Evolutionary conservation across 2,113 vertebrate genomes (phyloP).

Genomic region (Cranoglanis bouderius): DNA sequence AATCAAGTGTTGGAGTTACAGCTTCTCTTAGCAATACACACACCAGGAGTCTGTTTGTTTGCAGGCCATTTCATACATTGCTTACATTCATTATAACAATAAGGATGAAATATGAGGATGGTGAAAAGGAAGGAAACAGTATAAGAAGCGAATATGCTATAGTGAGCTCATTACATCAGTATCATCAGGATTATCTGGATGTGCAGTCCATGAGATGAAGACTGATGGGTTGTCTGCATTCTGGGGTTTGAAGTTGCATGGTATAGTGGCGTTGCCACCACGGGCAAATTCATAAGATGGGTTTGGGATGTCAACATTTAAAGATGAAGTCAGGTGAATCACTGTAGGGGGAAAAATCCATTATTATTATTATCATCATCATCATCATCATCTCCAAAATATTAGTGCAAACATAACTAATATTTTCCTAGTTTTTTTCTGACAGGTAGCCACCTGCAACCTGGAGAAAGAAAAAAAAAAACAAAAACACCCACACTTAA

Average conservation of each 20-base stretch:
- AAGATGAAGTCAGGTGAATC: slow-evolving; percentile 25
- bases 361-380: not conserved
- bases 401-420: not conserved
- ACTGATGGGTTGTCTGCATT: fast-evolving
- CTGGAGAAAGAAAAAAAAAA: no score
- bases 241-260: slow-evolving; percentile 53
- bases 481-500: no score
- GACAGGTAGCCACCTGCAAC: not conserved
- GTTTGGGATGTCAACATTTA: slow-evolving; percentile 37
- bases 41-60: not conserved
- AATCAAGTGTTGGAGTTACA: not conserved
- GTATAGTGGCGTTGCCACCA: slow-evolving; percentile 63
- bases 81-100: not conserved
- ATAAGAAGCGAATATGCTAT: not conserved
- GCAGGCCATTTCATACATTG: not conserved
- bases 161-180: slow-evolving; percentile 48
- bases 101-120: not conserved
- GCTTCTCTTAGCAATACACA: not conserved
- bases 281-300: slow-evolving; percentile 37
- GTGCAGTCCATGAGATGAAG: slow-evolving; percentile 54
- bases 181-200: fast-evolving
- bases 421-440: not conserved
- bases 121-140: not conserved
- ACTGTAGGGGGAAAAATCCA: slow-evolving; percentile 48
- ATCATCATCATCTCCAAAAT: not conserved